Evolutionary conservation across 2,888 invertebrate species (phyloP).

Genomic region (Mythimna albipuncta): DNA sequence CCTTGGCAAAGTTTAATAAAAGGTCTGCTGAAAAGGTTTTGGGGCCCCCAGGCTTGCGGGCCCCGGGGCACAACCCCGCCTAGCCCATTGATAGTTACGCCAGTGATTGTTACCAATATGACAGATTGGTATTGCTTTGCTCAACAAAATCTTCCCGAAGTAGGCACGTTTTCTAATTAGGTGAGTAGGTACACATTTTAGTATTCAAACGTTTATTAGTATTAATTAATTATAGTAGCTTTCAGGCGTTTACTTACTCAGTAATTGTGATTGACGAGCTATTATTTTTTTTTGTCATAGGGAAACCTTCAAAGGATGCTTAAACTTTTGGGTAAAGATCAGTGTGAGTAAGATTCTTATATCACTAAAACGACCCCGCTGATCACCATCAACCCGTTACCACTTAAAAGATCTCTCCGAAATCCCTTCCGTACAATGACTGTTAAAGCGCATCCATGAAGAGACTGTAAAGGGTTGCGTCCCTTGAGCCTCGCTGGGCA

Average conservation of each 20-base stretch:
- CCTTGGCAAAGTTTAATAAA: no score
- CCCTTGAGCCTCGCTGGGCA: not conserved
- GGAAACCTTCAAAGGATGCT: no score
- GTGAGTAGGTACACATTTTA: not conserved
- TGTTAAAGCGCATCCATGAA: not conserved
- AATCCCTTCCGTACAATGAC: not conserved
- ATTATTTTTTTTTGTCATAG: not conserved
- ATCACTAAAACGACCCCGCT: not conserved
- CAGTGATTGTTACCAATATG: slow-evolving; percentile 29
- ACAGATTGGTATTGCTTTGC: slow-evolving; percentile 60
- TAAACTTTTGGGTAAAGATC: no score
- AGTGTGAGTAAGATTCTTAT: not conserved
- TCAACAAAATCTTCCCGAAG: slow-evolving; percentile 39
- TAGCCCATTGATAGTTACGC: no score
- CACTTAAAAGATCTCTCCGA: not conserved
- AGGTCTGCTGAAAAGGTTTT: no score
- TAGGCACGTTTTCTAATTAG: slow-evolving; percentile 25
- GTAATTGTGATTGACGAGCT: slow-evolving; percentile 6
- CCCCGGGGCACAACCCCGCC: no score
- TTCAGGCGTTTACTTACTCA: not conserved
- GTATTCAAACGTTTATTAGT: no score
- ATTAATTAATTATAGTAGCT: not conserved
- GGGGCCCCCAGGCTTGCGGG: no score
- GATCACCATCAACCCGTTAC: not conserved
- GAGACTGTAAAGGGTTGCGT: not conserved